Base-by-base conservation (phyloP, 2,797 vertebrate species). In the Betta splendens region DNA sequence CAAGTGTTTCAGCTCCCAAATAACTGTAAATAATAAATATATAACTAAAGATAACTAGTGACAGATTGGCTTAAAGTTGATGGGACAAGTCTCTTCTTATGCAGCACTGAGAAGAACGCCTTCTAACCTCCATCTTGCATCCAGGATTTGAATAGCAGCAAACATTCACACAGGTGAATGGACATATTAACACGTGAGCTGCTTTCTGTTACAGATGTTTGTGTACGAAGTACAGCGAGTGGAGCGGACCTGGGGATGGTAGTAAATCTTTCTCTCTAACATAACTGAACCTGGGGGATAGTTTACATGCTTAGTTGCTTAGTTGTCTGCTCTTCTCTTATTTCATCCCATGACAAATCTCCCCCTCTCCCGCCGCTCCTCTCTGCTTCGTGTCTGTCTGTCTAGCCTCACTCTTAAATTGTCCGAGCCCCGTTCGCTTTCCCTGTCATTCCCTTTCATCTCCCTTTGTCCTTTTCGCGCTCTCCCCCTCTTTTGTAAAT, bases 231-330 rank as follows among this genome's bases (percentile, higher is more conserved):
- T 39, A 35, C n/a, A n/a, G n/a, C n/a, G 51, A 46, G 48, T 37
- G 61, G 40, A 69, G 64, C 31, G 16, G 80, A 51, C 62, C 65
- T 45, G 63, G 62, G 59, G 75, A 64, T 44, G 22, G 13, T 42
- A 58, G 75, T 88, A 89, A 88, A 89, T 89, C 83, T 81, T 57
- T 23, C 58, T 43, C 39, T 72, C 72, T 31, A 60, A 75, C 77
- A 65, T 62, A 64, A 28, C 62, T 68, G 75, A 85, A 81, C 80
- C 75, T 55, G 80, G 80, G 63, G 81, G 81, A 87, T 69, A 52
- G 68, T 87, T 88, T 88, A 88, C 79, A 66, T 56, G 66, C 74
- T 65, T 32, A 11, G 55, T 47, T 69, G 72, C 64, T n/a, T n/a
- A n/a, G n/a, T n/a, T n/a, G n/a, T n/a, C 69, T 40, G 43, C 68